phyloP scores from a whole-genome alignment of 2,888 invertebrate genomes.

The Latheticus oryzae region DNA sequence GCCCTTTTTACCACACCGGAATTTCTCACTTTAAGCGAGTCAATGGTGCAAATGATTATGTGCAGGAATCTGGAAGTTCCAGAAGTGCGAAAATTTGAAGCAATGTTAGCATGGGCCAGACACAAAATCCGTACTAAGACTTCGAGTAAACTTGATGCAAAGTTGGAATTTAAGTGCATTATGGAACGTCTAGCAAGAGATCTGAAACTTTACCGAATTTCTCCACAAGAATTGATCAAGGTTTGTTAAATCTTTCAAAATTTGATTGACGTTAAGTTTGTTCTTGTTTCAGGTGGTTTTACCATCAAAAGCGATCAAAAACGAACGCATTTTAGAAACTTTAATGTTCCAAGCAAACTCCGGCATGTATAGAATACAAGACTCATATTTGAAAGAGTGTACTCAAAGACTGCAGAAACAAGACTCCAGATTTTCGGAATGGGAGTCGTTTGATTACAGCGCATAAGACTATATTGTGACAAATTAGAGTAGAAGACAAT shows the following conservation, averaged over 20 bases:
- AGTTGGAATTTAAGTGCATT: constrained; percentile 90
- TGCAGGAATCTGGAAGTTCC: constrained; percentile 85
- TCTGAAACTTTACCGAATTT: constrained; percentile 88
- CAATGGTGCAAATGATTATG: constrained; percentile 96
- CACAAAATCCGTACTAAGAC: constrained; percentile 84
- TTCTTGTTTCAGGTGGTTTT: constrained; percentile 76
- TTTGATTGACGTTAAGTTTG: background rate
- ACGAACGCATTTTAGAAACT: constrained; percentile 91
- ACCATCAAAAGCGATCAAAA: constrained; percentile 92
- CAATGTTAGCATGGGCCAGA: constrained; percentile 91
- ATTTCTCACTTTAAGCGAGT: constrained; percentile 89
- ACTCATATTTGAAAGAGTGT: constrained; percentile 87
- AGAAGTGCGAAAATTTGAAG: constrained; percentile 92
- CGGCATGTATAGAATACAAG: constrained; percentile 92
- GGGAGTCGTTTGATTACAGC: constrained; percentile 80
- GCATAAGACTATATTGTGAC: constrained; percentile 52
- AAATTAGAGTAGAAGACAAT: constrained; percentile 55
- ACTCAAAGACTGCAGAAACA: constrained; percentile 88
- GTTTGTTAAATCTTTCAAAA: constrained; percentile 67
- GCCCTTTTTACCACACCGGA: constrained; percentile 86
- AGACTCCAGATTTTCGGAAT: constrained; percentile 87
- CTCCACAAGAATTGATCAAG: constrained; percentile 92
- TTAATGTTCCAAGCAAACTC: constrained; percentile 93
- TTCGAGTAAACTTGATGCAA: constrained; percentile 84
- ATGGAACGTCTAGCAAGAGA: constrained; percentile 93